Conservation (phyloP, 2,113 vertebrate species). For the Passer montanus region DNA sequence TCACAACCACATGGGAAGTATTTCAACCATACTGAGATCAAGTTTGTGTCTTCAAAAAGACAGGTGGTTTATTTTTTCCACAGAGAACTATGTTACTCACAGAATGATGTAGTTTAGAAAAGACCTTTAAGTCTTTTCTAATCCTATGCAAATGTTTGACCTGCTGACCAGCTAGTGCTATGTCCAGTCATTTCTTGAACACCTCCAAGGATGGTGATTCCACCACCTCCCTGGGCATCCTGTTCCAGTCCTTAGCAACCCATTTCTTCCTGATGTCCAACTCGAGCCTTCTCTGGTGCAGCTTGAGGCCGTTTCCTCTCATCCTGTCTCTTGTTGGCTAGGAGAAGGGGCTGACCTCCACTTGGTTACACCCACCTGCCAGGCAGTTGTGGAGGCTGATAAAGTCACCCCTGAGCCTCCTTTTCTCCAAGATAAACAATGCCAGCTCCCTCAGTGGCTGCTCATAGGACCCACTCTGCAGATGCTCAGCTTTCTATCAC, state of each 20-base stretch:
- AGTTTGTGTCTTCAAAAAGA: neutral
- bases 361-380: neutral
- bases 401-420: neutral
- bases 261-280: neutral
- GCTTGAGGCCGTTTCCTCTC: neutral
- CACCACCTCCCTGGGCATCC: neutral
- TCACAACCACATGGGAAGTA: neutral
- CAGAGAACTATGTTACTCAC: neutral
- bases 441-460: neutral
- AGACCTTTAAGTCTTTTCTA: neutral
- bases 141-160: neutral
- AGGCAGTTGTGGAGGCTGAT: neutral
- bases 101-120: neutral
- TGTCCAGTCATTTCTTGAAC: neutral
- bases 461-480: neutral
- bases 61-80: fast-evolving
- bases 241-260: neutral
- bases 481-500: neutral
- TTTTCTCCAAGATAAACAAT: neutral
- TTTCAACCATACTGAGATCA: neutral
- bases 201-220: neutral
- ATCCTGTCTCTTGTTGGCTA: neutral
- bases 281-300: neutral
- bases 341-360: neutral
- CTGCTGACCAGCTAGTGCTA: neutral